phyloP scores from a whole-genome alignment of 2,888 invertebrate genomes.

The Watsonalla binaria region DNA sequence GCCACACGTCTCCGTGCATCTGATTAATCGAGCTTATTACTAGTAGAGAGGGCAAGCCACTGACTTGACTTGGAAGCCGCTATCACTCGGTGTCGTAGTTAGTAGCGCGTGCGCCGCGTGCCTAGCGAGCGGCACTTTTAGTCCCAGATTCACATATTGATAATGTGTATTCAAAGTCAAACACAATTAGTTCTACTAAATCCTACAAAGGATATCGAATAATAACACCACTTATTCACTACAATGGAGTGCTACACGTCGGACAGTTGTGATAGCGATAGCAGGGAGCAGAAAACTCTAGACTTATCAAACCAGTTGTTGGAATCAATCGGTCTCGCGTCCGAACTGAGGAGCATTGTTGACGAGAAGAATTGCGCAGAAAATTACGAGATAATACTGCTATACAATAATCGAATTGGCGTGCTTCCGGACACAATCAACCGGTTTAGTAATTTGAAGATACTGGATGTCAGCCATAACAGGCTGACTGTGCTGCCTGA shows the following conservation, averaged over 20 bases:
- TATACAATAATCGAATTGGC: slow-evolving; percentile 91
- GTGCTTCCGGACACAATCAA: slow-evolving; percentile 81
- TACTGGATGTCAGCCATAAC: slow-evolving; percentile 93
- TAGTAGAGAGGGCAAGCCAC: slow-evolving; percentile 3
- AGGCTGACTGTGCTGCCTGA: slow-evolving; percentile 87
- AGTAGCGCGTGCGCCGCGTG: slow-evolving; percentile 71
- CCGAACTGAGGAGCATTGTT: slow-evolving; percentile 80
- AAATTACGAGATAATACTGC: slow-evolving; percentile 85
- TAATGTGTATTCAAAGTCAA: slow-evolving; percentile 41
- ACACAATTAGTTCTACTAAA: slow-evolving; percentile 17
- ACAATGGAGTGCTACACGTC: slow-evolving; percentile 90
- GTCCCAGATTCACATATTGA: slow-evolving; percentile 20
- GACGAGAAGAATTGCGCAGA: slow-evolving; percentile 78
- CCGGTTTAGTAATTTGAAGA: slow-evolving; percentile 85
- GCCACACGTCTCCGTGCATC: slow-evolving; percentile 4
- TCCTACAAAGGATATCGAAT: slow-evolving; percentile 19
- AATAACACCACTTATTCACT: slow-evolving; percentile 16
- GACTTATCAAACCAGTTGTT: slow-evolving; percentile 79
- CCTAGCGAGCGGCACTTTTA: slow-evolving; percentile 22
- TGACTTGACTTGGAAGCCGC: neutral
- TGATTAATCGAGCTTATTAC: slow-evolving; percentile 6
- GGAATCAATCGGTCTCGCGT: slow-evolving; percentile 76
- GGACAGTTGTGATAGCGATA: slow-evolving; percentile 90
- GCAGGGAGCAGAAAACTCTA: slow-evolving; percentile 83
- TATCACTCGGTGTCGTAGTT: slow-evolving; percentile 1